Conservation (phyloP, 2,797 vertebrate genomes). For the Nasua narica region DNA sequence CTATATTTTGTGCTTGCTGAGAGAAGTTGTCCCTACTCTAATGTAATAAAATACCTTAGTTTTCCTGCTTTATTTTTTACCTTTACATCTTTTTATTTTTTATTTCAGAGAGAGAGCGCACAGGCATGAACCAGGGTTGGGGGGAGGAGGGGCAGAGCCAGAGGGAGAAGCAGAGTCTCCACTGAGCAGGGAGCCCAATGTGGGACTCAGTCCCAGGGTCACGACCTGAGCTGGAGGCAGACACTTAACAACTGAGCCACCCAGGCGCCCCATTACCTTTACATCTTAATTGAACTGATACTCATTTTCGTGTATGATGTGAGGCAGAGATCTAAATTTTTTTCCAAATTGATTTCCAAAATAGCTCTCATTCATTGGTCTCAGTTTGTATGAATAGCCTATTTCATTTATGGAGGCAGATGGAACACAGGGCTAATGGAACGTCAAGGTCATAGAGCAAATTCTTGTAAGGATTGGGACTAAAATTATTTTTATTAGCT, state of each 20-base stretch:
- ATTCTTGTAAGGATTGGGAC: neutral
- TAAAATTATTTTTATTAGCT: slow-evolving; percentile 38
- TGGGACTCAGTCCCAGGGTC: neutral
- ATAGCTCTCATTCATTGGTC: neutral
- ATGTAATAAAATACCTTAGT: neutral
- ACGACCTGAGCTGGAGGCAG: neutral
- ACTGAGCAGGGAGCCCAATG: neutral
- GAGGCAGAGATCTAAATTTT: neutral
- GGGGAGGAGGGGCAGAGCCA: neutral
- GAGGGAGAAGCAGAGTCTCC: neutral
- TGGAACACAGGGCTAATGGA: neutral
- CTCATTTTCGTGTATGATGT: neutral
- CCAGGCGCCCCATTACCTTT: neutral
- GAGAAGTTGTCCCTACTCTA: neutral
- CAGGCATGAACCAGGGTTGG: neutral
- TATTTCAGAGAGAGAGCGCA: neutral
- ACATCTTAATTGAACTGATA: neutral
- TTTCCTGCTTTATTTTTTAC: slow-evolving; percentile 9
- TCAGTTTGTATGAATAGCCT: neutral
- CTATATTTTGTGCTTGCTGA: neutral
- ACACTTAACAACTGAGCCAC: neutral
- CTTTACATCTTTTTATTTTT: neutral
- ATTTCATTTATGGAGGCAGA: neutral
- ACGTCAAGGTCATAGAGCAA: neutral
- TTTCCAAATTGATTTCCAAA: neutral